Conservation (phyloP, 2,113 vertebrate species). For the Toxostoma redivivum region DNA sequence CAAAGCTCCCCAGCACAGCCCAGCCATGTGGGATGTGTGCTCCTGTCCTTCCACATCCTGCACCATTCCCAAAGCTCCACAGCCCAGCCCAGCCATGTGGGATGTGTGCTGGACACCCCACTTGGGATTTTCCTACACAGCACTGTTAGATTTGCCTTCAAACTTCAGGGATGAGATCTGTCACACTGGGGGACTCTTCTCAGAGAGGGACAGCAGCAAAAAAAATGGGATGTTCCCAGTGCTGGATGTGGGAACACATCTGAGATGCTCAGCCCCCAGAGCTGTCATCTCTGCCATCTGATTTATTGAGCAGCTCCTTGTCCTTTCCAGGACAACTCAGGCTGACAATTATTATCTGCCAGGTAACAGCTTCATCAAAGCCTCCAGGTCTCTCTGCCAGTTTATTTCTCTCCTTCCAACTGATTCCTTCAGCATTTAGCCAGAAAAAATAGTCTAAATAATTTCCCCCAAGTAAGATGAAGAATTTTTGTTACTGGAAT, state of each 20-base stretch:
- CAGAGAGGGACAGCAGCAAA: neutral
- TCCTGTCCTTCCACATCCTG: neutral
- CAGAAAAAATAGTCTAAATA: neutral
- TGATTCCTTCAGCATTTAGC: neutral
- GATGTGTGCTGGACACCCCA: neutral
- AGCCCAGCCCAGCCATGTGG: fast-evolving
- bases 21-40: fast-evolving
- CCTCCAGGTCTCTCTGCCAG: neutral
- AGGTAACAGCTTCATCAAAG: neutral
- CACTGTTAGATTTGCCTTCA: neutral
- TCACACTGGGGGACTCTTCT: fast-evolving
- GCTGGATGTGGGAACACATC: neutral
- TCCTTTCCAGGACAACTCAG: neutral
- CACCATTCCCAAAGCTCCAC: neutral
- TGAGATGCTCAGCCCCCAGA: neutral
- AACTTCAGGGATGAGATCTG: neutral
- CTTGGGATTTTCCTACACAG: neutral
- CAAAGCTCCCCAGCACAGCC: neutral
- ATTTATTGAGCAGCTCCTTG: neutral
- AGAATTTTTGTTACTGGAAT: neutral
- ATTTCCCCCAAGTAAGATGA: neutral
- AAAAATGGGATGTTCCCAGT: neutral
- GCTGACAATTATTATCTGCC: neutral
- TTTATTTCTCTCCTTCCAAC: neutral
- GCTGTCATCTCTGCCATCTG: neutral